Conservation (phyloP, 37 sponge, comb jelly and placozoan genomes). For the Aphrocallistes beatrix region DNA sequence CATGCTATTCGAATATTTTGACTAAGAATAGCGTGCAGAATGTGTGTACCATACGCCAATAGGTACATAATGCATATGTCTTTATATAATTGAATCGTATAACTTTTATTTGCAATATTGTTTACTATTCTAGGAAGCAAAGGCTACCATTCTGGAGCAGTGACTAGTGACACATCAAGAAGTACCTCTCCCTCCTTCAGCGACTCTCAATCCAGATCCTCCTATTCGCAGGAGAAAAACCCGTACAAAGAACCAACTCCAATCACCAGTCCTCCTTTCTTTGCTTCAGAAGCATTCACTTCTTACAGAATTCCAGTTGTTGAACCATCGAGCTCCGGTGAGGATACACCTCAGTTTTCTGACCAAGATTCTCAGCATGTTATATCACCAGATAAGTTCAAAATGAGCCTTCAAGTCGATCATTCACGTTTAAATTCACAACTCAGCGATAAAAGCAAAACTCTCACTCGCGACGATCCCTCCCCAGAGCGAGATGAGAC, state of each 20-base stretch:
- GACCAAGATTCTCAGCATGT: background rate
- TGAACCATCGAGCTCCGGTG: background rate
- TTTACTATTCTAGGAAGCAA: background rate
- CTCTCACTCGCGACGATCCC: background rate
- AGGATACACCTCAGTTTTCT: background rate
- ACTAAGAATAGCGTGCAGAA: too few relatives aligned
- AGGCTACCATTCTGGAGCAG: background rate
- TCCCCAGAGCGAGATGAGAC: background rate
- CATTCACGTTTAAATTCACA: background rate
- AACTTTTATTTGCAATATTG: too few relatives aligned
- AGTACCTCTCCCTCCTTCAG: background rate
- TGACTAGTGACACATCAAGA: constrained; percentile 4
- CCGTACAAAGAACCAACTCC: background rate
- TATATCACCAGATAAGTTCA: background rate
- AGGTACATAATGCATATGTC: too few relatives aligned
- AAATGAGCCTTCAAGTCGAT: background rate
- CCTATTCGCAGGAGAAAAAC: background rate
- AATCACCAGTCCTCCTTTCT: background rate
- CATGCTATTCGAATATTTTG: too few relatives aligned
- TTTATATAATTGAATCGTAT: too few relatives aligned
- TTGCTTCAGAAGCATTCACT: background rate
- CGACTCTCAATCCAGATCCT: background rate
- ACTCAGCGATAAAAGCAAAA: background rate
- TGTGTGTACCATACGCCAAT: too few relatives aligned
- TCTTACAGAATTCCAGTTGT: background rate